phyloP scores from a whole-genome alignment of 30 jellyfish, hydroid and myxozoan species.

The Chironex yamaguchii region DNA sequence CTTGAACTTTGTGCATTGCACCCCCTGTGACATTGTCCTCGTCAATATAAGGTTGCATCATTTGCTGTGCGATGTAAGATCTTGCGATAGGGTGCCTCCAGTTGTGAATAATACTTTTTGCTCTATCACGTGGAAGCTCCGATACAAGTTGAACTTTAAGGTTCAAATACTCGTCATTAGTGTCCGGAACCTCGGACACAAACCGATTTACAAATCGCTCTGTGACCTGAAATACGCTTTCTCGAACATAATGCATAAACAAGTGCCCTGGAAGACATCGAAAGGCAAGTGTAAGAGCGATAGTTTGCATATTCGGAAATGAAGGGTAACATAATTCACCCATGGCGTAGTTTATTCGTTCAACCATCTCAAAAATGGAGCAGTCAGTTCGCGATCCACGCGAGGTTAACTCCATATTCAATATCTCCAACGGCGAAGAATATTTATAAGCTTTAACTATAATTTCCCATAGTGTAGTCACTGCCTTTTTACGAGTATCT shows the following conservation, averaged over 20 bases:
- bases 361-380: constrained; percentile 84
- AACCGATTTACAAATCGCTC: constrained; percentile 63
- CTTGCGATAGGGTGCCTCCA: constrained; percentile 83
- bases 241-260: constrained; percentile 76
- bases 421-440: constrained; percentile 49
- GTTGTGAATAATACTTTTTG: constrained; percentile 22
- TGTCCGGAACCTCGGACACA: constrained; percentile 67
- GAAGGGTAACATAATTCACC: constrained; percentile 72
- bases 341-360: constrained; percentile 55
- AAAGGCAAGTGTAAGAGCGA: constrained; percentile 60
- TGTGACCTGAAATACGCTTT: constrained; percentile 61
- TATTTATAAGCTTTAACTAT: constrained; percentile 73
- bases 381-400: constrained; percentile 35
- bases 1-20: background rate
- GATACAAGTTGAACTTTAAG: constrained; percentile 61
- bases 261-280: constrained; percentile 77
- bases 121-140: constrained; percentile 54
- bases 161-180: constrained; percentile 27
- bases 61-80: constrained; percentile 57
- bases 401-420: constrained; percentile 15
- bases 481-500: constrained; percentile 69
- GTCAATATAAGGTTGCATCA: constrained; percentile 30
- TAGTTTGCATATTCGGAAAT: constrained; percentile 60
- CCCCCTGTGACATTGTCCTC: background rate
- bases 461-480: constrained; percentile 73